Evolutionary conservation across 2,113 vertebrate species (phyloP), one percentile per base, ranked within the genome.

Genomic region (Ginglymostoma cirratum): DNA sequence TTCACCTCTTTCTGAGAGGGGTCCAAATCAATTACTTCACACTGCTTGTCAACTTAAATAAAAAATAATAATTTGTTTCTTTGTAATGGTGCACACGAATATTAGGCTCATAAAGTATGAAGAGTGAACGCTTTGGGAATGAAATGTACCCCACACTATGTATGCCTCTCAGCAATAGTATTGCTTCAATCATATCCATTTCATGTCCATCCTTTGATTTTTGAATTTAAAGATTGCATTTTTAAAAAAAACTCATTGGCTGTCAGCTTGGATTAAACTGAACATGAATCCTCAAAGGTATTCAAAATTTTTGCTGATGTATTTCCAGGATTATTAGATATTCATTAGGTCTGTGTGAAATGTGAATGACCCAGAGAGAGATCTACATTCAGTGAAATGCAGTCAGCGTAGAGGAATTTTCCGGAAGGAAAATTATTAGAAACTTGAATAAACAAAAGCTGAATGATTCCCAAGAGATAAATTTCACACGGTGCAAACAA

Each of bases 31-130:
- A 96, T 96, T 97, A 96, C 95, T 96, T 4, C 7, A 96, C 67
- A 52, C 76, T 96, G 96, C 87, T 96, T 96, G 96, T 96, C 97
- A 97, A 96, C 96, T 97, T 97, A 98, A 98, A 98, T 98, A 96
- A 97, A 97, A 98, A 97, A 98, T 97, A 97, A 98, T 97, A 97
- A 97, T 97, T 97, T 97, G 98, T 93, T 98, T 98, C 97, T 97
- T 97, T 97, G 97, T 97, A 97, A 97, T 96, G 96, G 96, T 96
- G 96, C 96, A 96, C 96, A 96, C 97, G 97, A 97, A 97, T 96
- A 96, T 96, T 96, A 97, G 87, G 87, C 83, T 96, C 96, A 98
- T 98, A 98, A 98, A 98, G 98, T 98, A 98, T 98, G 98, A 97
- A 98, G 97, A 96, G 96, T 96, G 96, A 98, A 98, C 97, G 96